Evolutionary conservation across 2,797 vertebrate species (phyloP).

Genomic region (Dryobates pubescens): DNA sequence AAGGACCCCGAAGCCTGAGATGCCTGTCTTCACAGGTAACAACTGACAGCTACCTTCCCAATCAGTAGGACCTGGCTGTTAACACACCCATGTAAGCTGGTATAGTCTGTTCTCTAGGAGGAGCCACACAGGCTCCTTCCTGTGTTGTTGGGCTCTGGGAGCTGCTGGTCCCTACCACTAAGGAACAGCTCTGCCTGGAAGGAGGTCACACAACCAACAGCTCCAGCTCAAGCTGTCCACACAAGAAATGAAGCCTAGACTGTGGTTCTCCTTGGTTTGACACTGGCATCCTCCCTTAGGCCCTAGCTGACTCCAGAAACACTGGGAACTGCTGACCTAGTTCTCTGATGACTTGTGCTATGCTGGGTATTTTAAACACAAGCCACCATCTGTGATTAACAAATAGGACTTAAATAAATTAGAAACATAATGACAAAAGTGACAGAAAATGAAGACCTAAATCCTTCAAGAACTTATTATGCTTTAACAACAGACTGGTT

Average conservation of each 20-base stretch:
- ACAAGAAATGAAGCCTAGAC: not conserved
- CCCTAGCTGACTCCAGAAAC: not conserved
- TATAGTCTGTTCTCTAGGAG: not conserved
- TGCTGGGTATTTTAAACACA: not conserved
- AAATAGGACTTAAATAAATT: not conserved
- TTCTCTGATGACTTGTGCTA: not conserved
- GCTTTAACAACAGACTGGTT: conserved; percentile 5
- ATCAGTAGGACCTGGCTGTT: not conserved
- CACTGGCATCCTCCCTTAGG: not conserved
- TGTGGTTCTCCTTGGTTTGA: not conserved
- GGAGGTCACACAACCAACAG: not conserved
- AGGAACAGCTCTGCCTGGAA: not conserved
- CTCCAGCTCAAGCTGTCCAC: not conserved
- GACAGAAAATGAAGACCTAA: not conserved
- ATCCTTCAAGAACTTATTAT: not conserved
- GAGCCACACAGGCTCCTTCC: not conserved
- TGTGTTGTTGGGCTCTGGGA: not conserved
- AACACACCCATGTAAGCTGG: accelerated
- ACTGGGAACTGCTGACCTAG: not conserved
- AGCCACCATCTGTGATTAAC: conserved; percentile 1
- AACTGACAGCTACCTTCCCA: not conserved
- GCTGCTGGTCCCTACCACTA: not conserved
- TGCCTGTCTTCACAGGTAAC: not conserved
- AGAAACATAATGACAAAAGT: not conserved
- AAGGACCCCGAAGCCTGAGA: not conserved